phyloP scores from a whole-genome alignment of 2,797 vertebrate species.

The Sebastes glaucus region DNA sequence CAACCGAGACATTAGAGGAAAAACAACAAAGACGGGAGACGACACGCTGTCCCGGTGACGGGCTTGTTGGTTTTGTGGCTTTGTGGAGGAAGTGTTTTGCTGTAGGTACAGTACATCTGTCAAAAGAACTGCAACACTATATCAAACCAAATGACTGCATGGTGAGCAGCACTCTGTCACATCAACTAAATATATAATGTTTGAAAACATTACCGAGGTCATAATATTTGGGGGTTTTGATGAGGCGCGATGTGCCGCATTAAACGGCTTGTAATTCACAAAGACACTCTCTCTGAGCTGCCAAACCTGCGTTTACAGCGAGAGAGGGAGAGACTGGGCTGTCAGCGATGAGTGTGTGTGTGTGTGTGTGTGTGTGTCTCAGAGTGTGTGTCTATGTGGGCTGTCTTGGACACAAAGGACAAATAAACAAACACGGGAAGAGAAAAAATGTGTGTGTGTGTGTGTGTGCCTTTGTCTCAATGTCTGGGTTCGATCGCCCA shows the following conservation, averaged over 20 bases:
- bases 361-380: conserved; percentile 14
- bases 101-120: conserved; percentile 55
- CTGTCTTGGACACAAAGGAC: conserved; percentile 52
- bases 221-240: conserved; percentile 46
- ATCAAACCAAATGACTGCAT: conserved; percentile 30
- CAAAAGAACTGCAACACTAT: conserved; percentile 41
- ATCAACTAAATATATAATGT: conserved; percentile 51
- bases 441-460: neutral
- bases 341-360: conserved; percentile 38
- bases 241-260: conserved; percentile 36
- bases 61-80: conserved; percentile 39
- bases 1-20: conserved; percentile 42
- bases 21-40: conserved; percentile 64
- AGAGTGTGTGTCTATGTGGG: conserved; percentile 17
- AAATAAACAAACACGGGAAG: conserved; percentile 43
- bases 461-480: conserved; percentile 37
- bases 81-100: conserved; percentile 32
- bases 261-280: conserved; percentile 57
- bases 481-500: conserved; percentile 56
- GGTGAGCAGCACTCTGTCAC: conserved; percentile 44
- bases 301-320: conserved; percentile 41
- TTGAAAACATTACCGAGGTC: conserved; percentile 52
- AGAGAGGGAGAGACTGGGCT: conserved; percentile 31
- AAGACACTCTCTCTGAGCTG: conserved; percentile 54
- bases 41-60: conserved; percentile 53